Conservation (phyloP, 1,140 invertebrate species). For the Phortica variegata region DNA sequence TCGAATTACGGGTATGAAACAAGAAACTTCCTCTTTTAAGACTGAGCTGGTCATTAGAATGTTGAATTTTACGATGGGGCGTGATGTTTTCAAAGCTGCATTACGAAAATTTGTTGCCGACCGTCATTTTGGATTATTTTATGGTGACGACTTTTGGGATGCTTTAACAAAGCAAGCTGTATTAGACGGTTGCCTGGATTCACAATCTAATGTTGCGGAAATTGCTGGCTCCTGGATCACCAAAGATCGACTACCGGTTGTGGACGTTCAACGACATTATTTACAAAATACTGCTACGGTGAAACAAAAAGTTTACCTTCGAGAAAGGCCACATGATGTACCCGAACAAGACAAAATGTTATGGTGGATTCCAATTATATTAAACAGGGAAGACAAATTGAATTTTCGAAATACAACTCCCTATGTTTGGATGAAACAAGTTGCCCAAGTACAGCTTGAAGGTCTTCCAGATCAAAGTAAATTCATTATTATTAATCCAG, state of each 20-base stretch:
- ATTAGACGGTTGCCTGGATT: constrained; percentile 62
- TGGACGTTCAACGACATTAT: constrained; percentile 73
- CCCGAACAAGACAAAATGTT: constrained; percentile 64
- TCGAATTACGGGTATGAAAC: constrained; percentile 70
- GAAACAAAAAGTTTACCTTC: constrained; percentile 70
- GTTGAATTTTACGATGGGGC: constrained; percentile 85
- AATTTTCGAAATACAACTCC: constrained; percentile 62
- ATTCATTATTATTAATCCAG: constrained; percentile 77
- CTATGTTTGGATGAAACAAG: constrained; percentile 63
- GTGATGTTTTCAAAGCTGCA: constrained; percentile 74
- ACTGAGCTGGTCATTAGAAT: constrained; percentile 90
- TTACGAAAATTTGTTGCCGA: constrained; percentile 70
- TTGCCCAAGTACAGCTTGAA: constrained; percentile 58
- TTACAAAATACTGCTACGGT: constrained; percentile 63
- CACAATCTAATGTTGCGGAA: constrained; percentile 64
- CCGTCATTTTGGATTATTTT: constrained; percentile 72
- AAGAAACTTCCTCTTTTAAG: constrained; percentile 69
- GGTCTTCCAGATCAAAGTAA: constrained; percentile 61
- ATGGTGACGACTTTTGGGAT: constrained; percentile 78
- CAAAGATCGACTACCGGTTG: constrained; percentile 76
- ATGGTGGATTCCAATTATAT: constrained; percentile 71
- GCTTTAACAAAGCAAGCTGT: constrained; percentile 69
- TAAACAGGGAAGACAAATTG: constrained; percentile 61
- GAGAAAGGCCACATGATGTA: constrained; percentile 68
- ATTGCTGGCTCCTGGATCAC: constrained; percentile 80